phyloP scores from a whole-genome alignment of 37 sponge, comb jelly and placozoan species.

The Mnemiopsis leidyi region DNA sequence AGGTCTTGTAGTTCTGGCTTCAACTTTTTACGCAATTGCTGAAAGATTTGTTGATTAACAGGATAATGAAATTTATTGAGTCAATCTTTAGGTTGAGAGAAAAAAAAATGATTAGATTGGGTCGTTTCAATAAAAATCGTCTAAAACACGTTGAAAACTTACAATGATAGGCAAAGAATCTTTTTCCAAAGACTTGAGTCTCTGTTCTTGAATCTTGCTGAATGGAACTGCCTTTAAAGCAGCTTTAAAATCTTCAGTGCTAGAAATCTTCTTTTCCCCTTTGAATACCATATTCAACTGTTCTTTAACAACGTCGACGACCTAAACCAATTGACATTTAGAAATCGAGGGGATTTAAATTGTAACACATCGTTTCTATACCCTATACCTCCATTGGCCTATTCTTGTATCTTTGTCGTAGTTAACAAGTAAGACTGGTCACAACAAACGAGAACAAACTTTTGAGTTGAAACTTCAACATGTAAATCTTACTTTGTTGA shows the following conservation, averaged over 20 bases:
- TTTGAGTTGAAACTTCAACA: background rate
- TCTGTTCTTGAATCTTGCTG: slow-evolving; percentile 65
- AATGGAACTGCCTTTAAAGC: slow-evolving; percentile 19
- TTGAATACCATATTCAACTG: slow-evolving; percentile 50
- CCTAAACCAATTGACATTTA: slow-evolving; percentile 25
- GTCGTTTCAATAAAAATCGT: no score
- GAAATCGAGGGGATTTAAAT: no score
- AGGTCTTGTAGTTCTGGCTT: slow-evolving; percentile 12
- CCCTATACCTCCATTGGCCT: no score
- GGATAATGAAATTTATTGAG: no score
- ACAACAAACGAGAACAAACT: no score
- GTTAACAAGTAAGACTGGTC: no score
- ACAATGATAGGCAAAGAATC: slow-evolving; percentile 54
- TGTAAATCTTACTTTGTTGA: slow-evolving; percentile 94
- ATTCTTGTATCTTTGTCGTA: no score
- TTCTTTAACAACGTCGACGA: slow-evolving; percentile 36
- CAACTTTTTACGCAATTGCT: slow-evolving; percentile 47
- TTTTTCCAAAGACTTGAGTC: slow-evolving; percentile 30
- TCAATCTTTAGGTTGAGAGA: no score
- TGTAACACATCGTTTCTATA: no score
- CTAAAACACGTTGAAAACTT: no score
- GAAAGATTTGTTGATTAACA: background rate
- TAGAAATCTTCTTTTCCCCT: slow-evolving; percentile 42
- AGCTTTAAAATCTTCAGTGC: background rate
- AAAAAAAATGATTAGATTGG: no score